Conservation (phyloP, 2,797 vertebrate genomes). For the Lateolabrax maculatus region DNA sequence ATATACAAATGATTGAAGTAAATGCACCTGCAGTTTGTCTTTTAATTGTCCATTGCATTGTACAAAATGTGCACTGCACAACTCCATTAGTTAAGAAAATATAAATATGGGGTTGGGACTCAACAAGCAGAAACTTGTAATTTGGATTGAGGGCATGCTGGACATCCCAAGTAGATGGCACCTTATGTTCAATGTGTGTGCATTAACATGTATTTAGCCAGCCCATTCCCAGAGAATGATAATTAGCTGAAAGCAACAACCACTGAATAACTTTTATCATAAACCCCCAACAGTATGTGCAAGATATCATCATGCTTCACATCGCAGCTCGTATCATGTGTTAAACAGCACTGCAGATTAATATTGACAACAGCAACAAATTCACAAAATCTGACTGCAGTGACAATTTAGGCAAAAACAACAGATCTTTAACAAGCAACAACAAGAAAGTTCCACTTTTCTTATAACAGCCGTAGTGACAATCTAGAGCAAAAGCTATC, state of each 20-base stretch:
- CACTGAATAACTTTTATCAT: background rate
- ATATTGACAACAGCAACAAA: background rate
- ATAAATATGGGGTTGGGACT: background rate
- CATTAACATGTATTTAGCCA: background rate
- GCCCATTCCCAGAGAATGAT: background rate
- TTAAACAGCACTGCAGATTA: background rate
- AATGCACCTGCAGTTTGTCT: background rate
- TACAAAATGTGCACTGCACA: background rate
- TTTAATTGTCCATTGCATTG: background rate
- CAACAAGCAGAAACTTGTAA: background rate
- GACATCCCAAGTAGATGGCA: too few species aligned
- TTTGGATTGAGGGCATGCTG: background rate
- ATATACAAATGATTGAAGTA: background rate
- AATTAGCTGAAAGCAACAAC: too few species aligned
- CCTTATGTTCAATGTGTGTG: background rate
- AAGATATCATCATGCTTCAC: background rate
- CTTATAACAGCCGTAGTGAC: background rate
- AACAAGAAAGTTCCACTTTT: slow-evolving; percentile 11
- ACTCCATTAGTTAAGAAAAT: background rate
- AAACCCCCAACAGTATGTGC: background rate
- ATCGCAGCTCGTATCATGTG: background rate
- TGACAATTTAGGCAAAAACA: slow-evolving; percentile 1
- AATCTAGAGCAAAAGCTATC: slow-evolving; percentile 21
- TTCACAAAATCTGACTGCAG: background rate
- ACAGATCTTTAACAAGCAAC: slow-evolving; percentile 11